A percentile compares a stretch with the other conserved stretches of the same genome.
Evolutionary conservation across 1,140 invertebrate species (phyloP).

Genomic region (Hyles euphorbiae): DNA sequence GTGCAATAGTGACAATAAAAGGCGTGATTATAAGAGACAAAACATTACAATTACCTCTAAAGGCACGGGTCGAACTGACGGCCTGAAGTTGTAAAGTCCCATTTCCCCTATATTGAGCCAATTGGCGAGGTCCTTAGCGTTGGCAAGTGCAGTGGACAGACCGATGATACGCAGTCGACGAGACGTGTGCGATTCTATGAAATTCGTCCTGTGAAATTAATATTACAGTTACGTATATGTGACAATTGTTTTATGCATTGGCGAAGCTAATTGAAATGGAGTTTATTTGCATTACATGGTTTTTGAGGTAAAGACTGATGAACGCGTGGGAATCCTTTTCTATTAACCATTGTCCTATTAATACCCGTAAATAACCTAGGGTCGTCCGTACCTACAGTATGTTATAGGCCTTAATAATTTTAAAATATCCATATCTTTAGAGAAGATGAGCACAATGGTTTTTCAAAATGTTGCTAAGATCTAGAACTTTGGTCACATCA

Average conservation of each 20-base stretch:
- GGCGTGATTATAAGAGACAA: background rate
- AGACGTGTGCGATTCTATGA: slow-evolving; percentile 91
- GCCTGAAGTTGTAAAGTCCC: slow-evolving; percentile 98
- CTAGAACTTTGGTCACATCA: too few species aligned
- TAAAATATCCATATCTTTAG: too few species aligned
- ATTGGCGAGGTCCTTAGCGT: slow-evolving; percentile 96
- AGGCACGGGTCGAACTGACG: slow-evolving; percentile 97
- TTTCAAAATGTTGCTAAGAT: too few species aligned
- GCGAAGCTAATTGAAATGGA: background rate
- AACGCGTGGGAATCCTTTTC: too few species aligned
- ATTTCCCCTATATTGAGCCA: slow-evolving; percentile 95
- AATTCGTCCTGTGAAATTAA: slow-evolving; percentile 82
- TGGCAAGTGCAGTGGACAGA: slow-evolving; percentile 97
- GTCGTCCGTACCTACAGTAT: too few species aligned
- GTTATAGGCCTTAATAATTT: too few species aligned
- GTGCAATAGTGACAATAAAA: too few species aligned
- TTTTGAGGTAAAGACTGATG: background rate
- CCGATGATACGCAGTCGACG: slow-evolving; percentile 91
- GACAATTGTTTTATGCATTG: too few species aligned
- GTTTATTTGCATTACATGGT: background rate
- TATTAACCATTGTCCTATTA: too few species aligned
- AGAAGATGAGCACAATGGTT: too few species aligned
- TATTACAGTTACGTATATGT: too few species aligned
- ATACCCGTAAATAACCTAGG: too few species aligned
- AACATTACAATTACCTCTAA: slow-evolving; percentile 83